A percentile compares a stretch with the other conserved stretches of the same genome.
phyloP scores from a whole-genome alignment of 2,113 vertebrate genomes.

The Pomatorhinus ruficollis region DNA sequence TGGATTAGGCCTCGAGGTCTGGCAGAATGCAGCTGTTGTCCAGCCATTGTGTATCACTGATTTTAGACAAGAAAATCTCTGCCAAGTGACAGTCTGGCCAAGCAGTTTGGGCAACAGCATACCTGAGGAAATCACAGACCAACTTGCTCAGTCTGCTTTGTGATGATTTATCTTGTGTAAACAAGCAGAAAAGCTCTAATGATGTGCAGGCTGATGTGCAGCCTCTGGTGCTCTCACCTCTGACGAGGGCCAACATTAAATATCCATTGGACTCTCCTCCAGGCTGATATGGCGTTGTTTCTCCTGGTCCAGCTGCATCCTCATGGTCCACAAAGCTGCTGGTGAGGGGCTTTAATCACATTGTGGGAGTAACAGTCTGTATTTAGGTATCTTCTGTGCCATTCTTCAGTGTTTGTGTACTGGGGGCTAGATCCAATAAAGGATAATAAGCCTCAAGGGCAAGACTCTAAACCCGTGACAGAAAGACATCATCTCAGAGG shows the following conservation, averaged over 20 bases:
- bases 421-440: neutral
- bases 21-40: constrained; percentile 23
- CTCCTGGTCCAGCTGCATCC: neutral
- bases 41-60: neutral
- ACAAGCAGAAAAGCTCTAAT: constrained; percentile 10
- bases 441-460: neutral
- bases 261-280: neutral
- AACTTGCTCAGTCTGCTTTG: neutral
- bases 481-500: neutral
- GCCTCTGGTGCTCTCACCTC: constrained; percentile 4
- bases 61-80: neutral
- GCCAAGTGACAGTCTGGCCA: constrained; percentile 29
- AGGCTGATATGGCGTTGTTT: fast-evolving
- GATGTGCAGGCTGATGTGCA: neutral
- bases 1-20: constrained; percentile 1
- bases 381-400: neutral
- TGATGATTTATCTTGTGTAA: constrained; percentile 13
- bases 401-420: neutral
- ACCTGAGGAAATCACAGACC: constrained; percentile 19
- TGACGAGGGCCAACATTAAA: neutral
- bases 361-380: neutral
- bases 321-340: neutral
- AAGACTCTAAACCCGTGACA: neutral
- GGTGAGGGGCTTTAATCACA: neutral
- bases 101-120: neutral